Base-by-base conservation (phyloP, 2,888 invertebrate species). In the Tribolium freemani region DNA sequence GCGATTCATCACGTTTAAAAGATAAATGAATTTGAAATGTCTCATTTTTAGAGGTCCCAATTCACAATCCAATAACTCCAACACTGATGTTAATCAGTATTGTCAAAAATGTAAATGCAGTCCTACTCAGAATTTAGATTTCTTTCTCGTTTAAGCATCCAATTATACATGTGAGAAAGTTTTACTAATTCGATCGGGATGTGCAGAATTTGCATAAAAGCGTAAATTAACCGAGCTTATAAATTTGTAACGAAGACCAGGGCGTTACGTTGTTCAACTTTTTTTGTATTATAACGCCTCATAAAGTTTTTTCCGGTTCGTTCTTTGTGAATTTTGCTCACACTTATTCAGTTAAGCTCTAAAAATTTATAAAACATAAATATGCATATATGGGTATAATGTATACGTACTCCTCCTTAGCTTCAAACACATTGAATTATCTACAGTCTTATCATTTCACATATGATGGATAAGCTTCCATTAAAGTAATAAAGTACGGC, bases 11-110 rank as follows among this genome's bases (percentile, higher is more conserved):
- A 5, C 21, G 46, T 26, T 46, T 20, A 60, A 46, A 21, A 21
- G 48, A 60, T 5, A 46, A 60, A 58, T 58, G 45, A 21, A 20
- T 20, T 44, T 16, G 20, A 5, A 45, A 58, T 58, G 10, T 58
- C 45, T 44, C 6, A 45, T 58, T 58, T 58, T 20, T 38, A 31
- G 8, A 44, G 56, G 38, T 38, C 56, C 38, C 56, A 57, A 38
- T 54, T 54, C 38, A 6, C 13, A 21, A 45, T 31, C 38, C 31
- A 57, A 11, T 38, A n/a, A n/a, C n/a, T n/a, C n/a, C n/a, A n/a
- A n/a, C n/a, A n/a, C n/a, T 57, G 57, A 44, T 53, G 3, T 53
- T 20, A 5, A 38, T 38, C 31, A 31, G 9, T 31, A 31, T 8
- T 9, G 31, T 31, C 38, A 38, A 38, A 38, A 38, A 38, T 38